Base-by-base conservation (phyloP, 2,888 invertebrate genomes). In the Lithophane socia region DNA sequence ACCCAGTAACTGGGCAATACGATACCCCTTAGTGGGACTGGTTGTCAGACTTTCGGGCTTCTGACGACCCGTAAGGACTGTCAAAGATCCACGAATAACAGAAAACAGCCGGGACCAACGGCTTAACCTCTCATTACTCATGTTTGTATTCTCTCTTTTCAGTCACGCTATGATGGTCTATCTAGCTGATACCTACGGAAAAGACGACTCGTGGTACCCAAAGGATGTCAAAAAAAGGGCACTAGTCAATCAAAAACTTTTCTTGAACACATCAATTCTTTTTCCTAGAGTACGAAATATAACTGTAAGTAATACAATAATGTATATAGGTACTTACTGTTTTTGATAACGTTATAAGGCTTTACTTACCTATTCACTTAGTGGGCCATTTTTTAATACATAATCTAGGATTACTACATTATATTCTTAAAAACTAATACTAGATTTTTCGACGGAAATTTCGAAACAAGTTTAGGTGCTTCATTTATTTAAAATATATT, bases 191-290 rank as follows among this genome's bases (percentile, higher is more conserved):
- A 95, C 95, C 82, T 97, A 97, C 83, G 97, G 95, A 0, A 95
- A 96, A 79, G 92, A 97, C 82, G 97, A 97, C 76, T 87, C 94
- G 0, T 90, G 97, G 52, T 98, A 97, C 86, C 97, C 98, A 0
- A 97, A 96, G 84, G 97, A 97, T 83, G 85, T 95, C 1, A 92
- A 95, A 81, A 91, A 94, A 84, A 93, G 97, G 72, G 97, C 97
- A 0, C 83, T 95, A 1, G 93, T 98, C 18, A 96, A 97, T 89
- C 97, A 97, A 84, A 94, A 95, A 83, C 89, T 97, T 42, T 95
- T 97, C 88, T 97, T 97, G 85, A 95, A 97, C 75, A 92, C 93
- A 7, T 94, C 95, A 4, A 92, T 94, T 42, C 90, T 97, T 1
- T 97, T 97, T 82, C 90, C 94, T 0, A 91, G 94, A 77, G 77